Base-by-base conservation (phyloP, 1,140 invertebrate species). In the Neodiprion virginianus region DNA sequence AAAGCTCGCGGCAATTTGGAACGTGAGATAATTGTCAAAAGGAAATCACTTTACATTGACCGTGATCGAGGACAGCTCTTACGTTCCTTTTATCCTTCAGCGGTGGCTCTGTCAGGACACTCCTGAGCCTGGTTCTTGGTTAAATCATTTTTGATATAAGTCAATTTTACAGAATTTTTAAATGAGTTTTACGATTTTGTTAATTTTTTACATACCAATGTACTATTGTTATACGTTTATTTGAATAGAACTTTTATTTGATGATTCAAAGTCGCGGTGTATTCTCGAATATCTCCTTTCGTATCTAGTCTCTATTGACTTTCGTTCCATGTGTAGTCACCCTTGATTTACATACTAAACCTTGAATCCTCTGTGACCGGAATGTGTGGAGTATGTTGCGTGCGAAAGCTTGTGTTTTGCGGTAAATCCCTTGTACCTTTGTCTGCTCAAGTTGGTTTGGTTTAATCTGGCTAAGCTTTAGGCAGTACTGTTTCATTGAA, bases 21-120 rank as follows among this genome's bases (percentile, higher is more conserved):
- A 84, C 90, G 91, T 14, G 93, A 95, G 81, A 93, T 94, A 61
- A 91, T 93, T 77, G 88, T 93, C 14, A 95, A 95, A 81, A 89
- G 91, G 48, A 94, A 94, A 83, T 92, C 92, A 21, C 80, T 95
- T 0, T 91, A 91, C 73, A 91, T 95, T 72, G 94, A 95, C 79
- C 87, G 90, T 76, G 91, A 94, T 70, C 90, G 94, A 67, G 92
- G 92, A 74, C 89, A 90, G 78, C 80, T 88, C 23, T 87, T 93
- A 1, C 86, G 93, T 10, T 91, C 92, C 0, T 91, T 91, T 77
- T 94, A 93, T 89, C 93, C 93, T 1, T 92, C 92, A 0, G 88
- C 92, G 9, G 89, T 91, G 71, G 90, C 92, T 67, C 88, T 94
- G 12, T 91, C 91, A 72, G 93, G 93, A 47, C 87, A 88, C 11